phyloP scores from a whole-genome alignment of 2,888 invertebrate genomes.

The Phengaris alcon region DNA sequence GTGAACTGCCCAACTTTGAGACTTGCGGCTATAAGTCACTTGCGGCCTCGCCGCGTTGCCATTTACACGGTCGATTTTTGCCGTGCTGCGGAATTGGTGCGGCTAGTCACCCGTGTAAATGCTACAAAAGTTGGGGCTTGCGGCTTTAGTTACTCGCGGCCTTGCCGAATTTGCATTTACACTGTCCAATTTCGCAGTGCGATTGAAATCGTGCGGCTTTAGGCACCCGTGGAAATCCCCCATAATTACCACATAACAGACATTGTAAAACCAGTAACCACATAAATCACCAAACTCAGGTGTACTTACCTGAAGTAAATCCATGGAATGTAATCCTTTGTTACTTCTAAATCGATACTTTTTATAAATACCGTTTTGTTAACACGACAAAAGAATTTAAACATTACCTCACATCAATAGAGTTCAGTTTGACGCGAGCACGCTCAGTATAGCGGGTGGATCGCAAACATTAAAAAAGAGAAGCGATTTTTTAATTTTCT shows the following conservation, averaged over 20 bases:
- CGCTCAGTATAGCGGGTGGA: not conserved
- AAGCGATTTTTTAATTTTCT: conserved; percentile 53
- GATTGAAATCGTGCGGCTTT: no score
- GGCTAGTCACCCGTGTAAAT: no score
- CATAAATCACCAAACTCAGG: conserved; percentile 25
- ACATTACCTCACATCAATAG: conserved; percentile 28
- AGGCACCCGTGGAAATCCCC: no score
- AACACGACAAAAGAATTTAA: conserved; percentile 28
- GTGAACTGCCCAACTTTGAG: no score
- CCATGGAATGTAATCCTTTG: conserved; percentile 27
- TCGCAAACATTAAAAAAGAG: conserved; percentile 31
- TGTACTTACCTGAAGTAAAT: conserved; percentile 28
- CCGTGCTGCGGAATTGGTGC: no score
- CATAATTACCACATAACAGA: not conserved
- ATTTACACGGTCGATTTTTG: no score
- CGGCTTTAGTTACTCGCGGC: no score
- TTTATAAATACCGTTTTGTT: not conserved
- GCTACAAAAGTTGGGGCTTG: no score
- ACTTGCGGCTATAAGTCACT: no score
- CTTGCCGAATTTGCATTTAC: no score
- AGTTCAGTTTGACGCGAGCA: not conserved
- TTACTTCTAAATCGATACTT: conserved; percentile 19
- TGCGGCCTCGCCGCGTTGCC: no score
- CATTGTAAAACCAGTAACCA: not conserved
- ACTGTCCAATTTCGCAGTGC: no score